Base-by-base conservation (phyloP, 2,797 vertebrate genomes). In the Melanotaenia pygmaea region DNA sequence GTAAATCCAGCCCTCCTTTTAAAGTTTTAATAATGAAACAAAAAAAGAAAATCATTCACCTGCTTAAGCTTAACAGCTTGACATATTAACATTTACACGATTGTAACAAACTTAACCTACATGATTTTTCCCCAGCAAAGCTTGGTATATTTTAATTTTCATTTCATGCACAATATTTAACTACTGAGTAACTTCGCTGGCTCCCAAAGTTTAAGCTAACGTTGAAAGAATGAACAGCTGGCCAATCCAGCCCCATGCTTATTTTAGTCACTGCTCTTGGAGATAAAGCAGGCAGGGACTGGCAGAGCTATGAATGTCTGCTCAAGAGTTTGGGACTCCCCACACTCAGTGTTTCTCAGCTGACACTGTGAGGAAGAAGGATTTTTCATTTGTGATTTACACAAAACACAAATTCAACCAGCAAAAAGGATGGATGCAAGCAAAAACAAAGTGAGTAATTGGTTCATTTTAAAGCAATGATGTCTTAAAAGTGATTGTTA, bases 181-280 rank as follows among this genome's bases (percentile, higher is more conserved):
- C 45, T 74, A 74, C 26, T 83, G 80, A 87, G 80, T 60, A 63
- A 40, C 38, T 43, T 26, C 1, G 54, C 32, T 82, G 84, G 81
- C 54, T 26, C 58, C 58, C 72, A 63, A 1, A 65, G 59, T 63
- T 71, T 81, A 38, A 64, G 57, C 70, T 82, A 67, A 82, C 57
- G 85, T 76, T 85, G 54, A 79, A 80, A 82, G 81, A 78, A 79
- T 82, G 82, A 86, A 76, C 86, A 80, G 83, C 62, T 80, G 79
- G 64, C 86, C 90, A 89, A 86, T 91, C 70, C 76, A 72, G 28
- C 66, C 12, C 60, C 77, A 47, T 22, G 77, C 77, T 74, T 92
- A 92, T 93, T 93, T 93, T 88, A 68, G 91, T 77, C 77, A 0
- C 81, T 38, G 74, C 85, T 74, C 80, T 74, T 70, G 73, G 77